Percentiles rank a stretch among this genome's conserved stretches.
Evolutionary conservation across 2,797 vertebrate genomes (phyloP).

Genomic region (Lepidocolaptes lacrymiger): DNA sequence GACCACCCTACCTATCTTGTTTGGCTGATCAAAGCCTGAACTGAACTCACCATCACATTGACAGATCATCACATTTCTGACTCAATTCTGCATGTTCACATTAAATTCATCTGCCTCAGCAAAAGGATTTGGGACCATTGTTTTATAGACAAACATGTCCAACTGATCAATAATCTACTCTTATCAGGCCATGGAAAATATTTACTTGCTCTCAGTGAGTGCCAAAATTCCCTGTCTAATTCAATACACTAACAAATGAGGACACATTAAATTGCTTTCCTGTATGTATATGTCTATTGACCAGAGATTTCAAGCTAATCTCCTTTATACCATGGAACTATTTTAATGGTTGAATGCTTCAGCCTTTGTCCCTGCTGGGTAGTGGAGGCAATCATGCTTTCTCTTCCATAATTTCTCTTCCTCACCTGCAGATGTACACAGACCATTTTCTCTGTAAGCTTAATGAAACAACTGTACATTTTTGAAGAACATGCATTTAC

Average conservation of each 20-base stretch:
- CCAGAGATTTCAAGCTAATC: slow-evolving; percentile 41
- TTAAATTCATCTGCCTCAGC: not conserved
- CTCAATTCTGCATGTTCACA: not conserved
- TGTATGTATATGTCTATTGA: slow-evolving; percentile 22
- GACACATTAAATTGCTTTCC: slow-evolving; percentile 36
- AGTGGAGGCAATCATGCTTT: not conserved
- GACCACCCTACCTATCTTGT: not conserved
- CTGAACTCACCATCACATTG: not conserved
- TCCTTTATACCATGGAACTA: not conserved
- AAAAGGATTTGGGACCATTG: not conserved
- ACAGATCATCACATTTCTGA: not conserved
- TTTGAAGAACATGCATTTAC: not conserved
- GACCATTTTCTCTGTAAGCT: not conserved
- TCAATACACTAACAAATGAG: slow-evolving; percentile 36
- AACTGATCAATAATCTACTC: not conserved
- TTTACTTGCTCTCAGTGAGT: slow-evolving; percentile 14
- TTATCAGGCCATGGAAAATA: not conserved
- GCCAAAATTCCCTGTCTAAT: slow-evolving; percentile 21
- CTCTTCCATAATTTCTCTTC: not conserved
- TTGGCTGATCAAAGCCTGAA: not conserved
- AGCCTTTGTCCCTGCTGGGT: not conserved
- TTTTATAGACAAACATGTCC: not conserved
- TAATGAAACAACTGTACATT: not conserved
- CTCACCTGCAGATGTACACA: not conserved
- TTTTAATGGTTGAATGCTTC: slow-evolving; percentile 41